Conservation (phyloP, 37 sponge, comb jelly and placozoan genomes). For the Diacarnus erythraeanus region DNA sequence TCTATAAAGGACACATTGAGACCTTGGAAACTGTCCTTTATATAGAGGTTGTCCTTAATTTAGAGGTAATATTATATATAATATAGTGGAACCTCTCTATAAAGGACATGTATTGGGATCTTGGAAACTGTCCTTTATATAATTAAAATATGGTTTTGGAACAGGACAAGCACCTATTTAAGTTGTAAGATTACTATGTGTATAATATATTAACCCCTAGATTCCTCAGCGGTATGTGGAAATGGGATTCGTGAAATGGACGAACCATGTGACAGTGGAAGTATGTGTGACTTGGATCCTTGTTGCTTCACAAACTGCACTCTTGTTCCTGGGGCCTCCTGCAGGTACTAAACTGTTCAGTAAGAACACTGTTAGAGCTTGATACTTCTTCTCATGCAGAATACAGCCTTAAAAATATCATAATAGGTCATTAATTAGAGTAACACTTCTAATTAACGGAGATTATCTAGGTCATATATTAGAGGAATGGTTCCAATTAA, state of each 20-base stretch:
- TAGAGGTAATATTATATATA: too few species aligned
- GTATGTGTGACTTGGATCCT: constrained; percentile 12
- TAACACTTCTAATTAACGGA: neutral
- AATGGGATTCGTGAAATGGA: constrained; percentile 67
- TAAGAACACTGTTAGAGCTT: neutral
- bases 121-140: too few species aligned
- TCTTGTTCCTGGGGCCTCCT: constrained; percentile 18
- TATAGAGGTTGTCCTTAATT: too few species aligned
- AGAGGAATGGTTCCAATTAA: neutral
- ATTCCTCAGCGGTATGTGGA: constrained; percentile 65
- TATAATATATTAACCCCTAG: too few species aligned
- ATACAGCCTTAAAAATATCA: too few species aligned
- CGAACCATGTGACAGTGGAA: constrained; percentile 72
- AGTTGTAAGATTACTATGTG: neutral
- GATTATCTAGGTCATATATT: neutral
- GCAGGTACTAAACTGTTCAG: constrained; percentile 41
- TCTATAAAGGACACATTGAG: too few species aligned
- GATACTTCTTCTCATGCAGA: neutral
- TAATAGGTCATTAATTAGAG: neutral
- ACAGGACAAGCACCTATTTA: neutral
- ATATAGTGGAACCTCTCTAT: neutral
- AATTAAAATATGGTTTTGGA: neutral
- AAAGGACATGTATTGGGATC: too few species aligned
- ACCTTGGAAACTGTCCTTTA: too few species aligned
- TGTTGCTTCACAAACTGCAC: constrained; percentile 60